phyloP scores from a whole-genome alignment of 2,888 invertebrate genomes.

The Cecidostiba fungosa region DNA sequence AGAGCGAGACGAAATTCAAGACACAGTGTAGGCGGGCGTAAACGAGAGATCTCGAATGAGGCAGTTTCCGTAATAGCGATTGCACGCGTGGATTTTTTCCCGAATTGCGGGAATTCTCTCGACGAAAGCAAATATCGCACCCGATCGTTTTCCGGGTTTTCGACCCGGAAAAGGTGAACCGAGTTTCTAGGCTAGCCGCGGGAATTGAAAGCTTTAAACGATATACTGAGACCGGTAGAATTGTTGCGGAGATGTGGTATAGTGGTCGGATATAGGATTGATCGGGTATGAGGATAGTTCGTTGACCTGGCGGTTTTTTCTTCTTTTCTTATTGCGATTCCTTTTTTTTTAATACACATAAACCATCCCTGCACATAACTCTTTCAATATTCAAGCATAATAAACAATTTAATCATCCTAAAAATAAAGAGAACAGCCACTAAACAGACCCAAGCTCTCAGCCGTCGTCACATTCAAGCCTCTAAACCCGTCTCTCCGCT shows the following conservation, averaged over 20 bases:
- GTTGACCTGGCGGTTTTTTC: not conserved
- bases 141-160: constrained; percentile 12
- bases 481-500: not conserved
- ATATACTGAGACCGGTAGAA: not conserved
- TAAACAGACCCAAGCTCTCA: not conserved
- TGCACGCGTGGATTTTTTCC: not conserved
- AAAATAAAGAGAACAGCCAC: not conserved
- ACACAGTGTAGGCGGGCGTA: not conserved
- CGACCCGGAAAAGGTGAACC: not conserved
- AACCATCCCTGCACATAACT: not conserved
- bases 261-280: not conserved
- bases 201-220: constrained; percentile 4
- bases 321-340: not conserved
- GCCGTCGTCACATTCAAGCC: not conserved
- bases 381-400: not conserved
- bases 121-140: not conserved
- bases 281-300: not conserved
- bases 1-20: not conserved
- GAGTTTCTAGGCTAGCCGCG: not conserved
- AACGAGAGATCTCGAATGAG: not conserved
- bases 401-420: constrained; percentile 3
- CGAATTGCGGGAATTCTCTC: not conserved
- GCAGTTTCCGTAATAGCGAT: not conserved
- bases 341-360: too few relatives aligned
- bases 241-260: not conserved